phyloP scores from a whole-genome alignment of 2,888 invertebrate genomes.

The Epinotia ramella region DNA sequence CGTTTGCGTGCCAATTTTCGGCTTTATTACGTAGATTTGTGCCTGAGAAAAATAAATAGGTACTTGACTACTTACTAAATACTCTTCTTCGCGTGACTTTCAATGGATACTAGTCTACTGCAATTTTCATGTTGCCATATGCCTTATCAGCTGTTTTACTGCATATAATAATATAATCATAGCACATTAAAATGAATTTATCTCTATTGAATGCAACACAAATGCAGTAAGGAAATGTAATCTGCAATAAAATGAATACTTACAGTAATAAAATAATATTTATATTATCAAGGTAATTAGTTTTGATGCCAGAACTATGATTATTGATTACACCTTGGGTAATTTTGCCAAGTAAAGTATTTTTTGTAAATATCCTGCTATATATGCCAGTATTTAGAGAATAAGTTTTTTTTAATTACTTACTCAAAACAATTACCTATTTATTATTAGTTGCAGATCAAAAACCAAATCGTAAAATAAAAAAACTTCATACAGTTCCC shows the following conservation, averaged over 20 bases:
- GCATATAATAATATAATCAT: constrained; percentile 18
- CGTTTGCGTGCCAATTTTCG: constrained; percentile 9
- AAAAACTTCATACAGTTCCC: not conserved
- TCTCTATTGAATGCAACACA: constrained; percentile 12
- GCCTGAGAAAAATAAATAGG: not conserved
- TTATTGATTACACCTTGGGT: too few relatives aligned
- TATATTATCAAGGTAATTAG: not conserved
- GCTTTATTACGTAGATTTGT: not conserved
- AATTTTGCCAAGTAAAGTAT: too few relatives aligned
- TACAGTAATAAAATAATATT: not conserved
- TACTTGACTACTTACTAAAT: not conserved
- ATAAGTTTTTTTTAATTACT: too few relatives aligned
- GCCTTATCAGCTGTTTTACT: constrained; percentile 34
- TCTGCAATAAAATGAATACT: constrained; percentile 11
- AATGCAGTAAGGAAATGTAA: constrained; percentile 13
- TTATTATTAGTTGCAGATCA: not conserved
- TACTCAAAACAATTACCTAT: too few relatives aligned
- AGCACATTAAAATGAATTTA: constrained; percentile 6
- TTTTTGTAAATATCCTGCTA: too few relatives aligned
- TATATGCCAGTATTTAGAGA: too few relatives aligned
- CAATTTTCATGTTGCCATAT: not conserved
- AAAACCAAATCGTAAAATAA: not conserved
- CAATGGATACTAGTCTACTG: not conserved
- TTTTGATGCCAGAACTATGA: not conserved
- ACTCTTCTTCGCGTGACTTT: not conserved